Evolutionary conservation across 2,888 invertebrate species (phyloP).

Genomic region (Coelinius sp.): DNA sequence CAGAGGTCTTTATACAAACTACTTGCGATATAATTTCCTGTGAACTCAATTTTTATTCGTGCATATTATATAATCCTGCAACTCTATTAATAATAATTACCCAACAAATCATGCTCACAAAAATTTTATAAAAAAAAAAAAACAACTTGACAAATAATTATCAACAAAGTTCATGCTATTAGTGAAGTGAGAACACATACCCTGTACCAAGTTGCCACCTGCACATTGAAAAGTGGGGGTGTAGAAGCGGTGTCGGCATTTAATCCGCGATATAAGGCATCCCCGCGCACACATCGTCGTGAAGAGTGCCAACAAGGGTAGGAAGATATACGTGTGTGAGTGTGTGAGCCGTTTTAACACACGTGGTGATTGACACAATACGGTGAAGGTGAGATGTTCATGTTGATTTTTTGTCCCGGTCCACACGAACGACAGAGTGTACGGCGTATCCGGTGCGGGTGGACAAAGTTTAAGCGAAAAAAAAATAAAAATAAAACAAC

Average conservation of each 20-base stretch:
- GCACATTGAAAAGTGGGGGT: conserved; percentile 68
- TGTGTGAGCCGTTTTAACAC: conserved; percentile 37
- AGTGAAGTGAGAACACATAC: conserved; percentile 78
- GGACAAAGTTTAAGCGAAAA: conserved; percentile 48
- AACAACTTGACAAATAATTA: conserved; percentile 30
- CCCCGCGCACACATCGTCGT: conserved; percentile 43
- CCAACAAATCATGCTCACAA: background rate
- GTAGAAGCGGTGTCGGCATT: conserved; percentile 62
- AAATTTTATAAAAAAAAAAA: conserved; percentile 8
- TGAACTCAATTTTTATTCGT: background rate
- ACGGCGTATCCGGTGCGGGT: conserved; percentile 39
- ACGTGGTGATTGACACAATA: conserved; percentile 30
- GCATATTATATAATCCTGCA: background rate
- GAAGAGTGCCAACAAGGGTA: conserved; percentile 54
- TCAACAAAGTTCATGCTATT: conserved; percentile 64
- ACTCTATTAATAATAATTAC: conserved; percentile 6
- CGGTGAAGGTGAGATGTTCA: conserved; percentile 42
- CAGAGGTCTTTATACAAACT: background rate
- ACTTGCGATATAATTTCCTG: background rate
- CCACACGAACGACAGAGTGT: conserved; percentile 47
- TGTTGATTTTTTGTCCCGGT: conserved; percentile 41
- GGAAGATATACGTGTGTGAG: conserved; percentile 52
- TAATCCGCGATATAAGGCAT: conserved; percentile 48
- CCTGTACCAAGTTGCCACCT: conserved; percentile 95
- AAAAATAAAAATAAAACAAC: conserved; percentile 46